A percentile compares a stretch with the other conserved stretches of the same genome.
Evolutionary conservation across 2,888 invertebrate species (phyloP).

Genomic region (Mallateleia sp.): DNA sequence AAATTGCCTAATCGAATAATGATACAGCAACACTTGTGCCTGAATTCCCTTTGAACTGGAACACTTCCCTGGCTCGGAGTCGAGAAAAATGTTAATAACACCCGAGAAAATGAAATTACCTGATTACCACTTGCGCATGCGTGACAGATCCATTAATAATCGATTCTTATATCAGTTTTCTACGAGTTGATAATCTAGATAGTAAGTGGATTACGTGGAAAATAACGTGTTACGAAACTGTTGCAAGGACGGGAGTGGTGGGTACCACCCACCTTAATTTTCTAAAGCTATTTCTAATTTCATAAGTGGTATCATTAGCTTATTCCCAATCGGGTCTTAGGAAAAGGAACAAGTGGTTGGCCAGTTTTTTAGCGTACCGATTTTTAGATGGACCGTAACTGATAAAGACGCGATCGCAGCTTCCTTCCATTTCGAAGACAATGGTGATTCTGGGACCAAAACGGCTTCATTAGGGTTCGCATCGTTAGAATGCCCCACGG

Average conservation of each 20-base stretch:
- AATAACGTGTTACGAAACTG: constrained; percentile 28
- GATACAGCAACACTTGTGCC: too few species aligned
- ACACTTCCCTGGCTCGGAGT: too few species aligned
- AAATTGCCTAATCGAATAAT: too few species aligned
- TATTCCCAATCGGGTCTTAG: background rate
- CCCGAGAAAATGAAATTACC: background rate
- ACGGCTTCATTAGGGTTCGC: constrained; percentile 85
- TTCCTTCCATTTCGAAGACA: constrained; percentile 81
- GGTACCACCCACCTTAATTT: background rate
- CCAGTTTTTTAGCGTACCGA: constrained; percentile 32
- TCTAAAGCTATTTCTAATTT: constrained; percentile 1
- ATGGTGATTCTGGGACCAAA: constrained; percentile 82
- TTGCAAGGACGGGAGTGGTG: constrained; percentile 19
- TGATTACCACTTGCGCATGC: constrained; percentile 14
- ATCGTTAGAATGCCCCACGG: constrained; percentile 73
- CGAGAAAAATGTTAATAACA: background rate
- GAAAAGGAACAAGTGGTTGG: background rate
- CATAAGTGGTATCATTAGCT: constrained; percentile 1
- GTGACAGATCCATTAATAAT: constrained; percentile 44
- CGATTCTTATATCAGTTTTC: constrained; percentile 14
- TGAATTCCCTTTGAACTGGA: too few species aligned
- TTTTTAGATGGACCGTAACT: constrained; percentile 81
- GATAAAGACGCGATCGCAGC: constrained; percentile 82
- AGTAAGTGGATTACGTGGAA: constrained; percentile 40
- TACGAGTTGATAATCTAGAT: constrained; percentile 50